Percentiles rank a stretch among this genome's conserved stretches.
phyloP scores from a whole-genome alignment of 1,140 invertebrate species.

The Pogonognathellus flavescens region DNA sequence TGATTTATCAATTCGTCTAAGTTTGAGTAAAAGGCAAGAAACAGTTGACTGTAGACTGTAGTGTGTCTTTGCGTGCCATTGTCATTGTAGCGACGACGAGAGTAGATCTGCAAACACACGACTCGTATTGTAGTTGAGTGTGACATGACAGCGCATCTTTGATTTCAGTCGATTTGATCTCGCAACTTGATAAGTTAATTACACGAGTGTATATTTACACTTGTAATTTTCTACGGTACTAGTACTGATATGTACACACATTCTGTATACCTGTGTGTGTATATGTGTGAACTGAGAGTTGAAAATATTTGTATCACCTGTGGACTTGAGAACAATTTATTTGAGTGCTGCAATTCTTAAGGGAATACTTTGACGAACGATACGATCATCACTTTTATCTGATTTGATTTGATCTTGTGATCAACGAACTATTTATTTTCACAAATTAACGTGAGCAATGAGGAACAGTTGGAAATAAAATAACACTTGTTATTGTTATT shows the following conservation, averaged over 20 bases:
- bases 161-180: slow-evolving; percentile 5
- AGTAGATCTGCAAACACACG: too few species aligned
- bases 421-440: slow-evolving; percentile 21
- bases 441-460: slow-evolving; percentile 4
- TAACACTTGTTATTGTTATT: too few species aligned
- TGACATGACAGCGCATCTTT: background rate
- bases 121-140: background rate
- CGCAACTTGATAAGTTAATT: background rate
- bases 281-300: too few species aligned
- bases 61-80: background rate
- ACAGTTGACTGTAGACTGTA: background rate
- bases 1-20: background rate
- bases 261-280: too few species aligned
- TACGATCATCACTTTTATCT: slow-evolving; percentile 30
- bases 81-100: background rate
- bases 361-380: slow-evolving; percentile 24
- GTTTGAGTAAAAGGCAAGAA: background rate
- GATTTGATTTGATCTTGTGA: slow-evolving; percentile 15
- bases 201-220: background rate
- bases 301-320: too few species aligned
- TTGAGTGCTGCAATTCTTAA: background rate
- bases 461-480: background rate
- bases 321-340: too few species aligned
- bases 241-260: too few species aligned
- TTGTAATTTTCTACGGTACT: background rate